A percentile compares a stretch with the other conserved stretches of the same genome.
Conservation (phyloP, 2,797 vertebrate species). For the Apogon hyalosoma region DNA sequence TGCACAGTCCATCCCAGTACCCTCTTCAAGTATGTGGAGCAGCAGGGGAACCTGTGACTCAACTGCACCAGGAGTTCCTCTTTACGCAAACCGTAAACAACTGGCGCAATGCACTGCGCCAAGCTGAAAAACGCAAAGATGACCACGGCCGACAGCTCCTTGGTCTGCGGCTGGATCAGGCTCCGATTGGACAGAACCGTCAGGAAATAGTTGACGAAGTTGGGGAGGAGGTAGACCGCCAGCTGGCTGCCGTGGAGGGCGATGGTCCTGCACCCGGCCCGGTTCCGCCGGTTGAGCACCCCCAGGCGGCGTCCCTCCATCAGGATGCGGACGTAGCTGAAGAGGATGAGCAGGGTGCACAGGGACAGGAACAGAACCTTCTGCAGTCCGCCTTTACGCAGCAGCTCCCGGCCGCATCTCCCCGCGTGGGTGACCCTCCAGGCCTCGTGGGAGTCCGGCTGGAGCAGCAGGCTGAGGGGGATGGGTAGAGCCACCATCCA, state of each 20-base stretch:
- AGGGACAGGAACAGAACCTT: slow-evolving; percentile 77
- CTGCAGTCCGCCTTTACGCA: slow-evolving; percentile 59
- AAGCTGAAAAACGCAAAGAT: slow-evolving; percentile 83
- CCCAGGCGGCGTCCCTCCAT: slow-evolving; percentile 78
- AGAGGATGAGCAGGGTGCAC: slow-evolving; percentile 80
- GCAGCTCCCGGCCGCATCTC: slow-evolving; percentile 60
- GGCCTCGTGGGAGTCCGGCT: not conserved
- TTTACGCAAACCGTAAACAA: slow-evolving; percentile 85
- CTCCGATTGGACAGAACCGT: not conserved
- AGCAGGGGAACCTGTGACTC: slow-evolving; percentile 72
- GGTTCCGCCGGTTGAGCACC: slow-evolving; percentile 80
- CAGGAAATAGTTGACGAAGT: slow-evolving; percentile 79
- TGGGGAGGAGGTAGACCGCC: slow-evolving; percentile 83
- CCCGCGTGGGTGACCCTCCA: accelerated
- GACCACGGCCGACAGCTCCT: slow-evolving; percentile 76
- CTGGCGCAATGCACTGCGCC: slow-evolving; percentile 84
- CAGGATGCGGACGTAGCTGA: slow-evolving; percentile 81
- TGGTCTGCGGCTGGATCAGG: slow-evolving; percentile 24
- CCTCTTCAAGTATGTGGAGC: slow-evolving; percentile 70
- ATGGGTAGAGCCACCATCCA: slow-evolving; percentile 78
- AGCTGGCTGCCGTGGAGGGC: slow-evolving; percentile 81
- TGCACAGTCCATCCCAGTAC: slow-evolving; percentile 78
- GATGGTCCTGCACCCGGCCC: slow-evolving; percentile 80
- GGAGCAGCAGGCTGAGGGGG: slow-evolving; percentile 68
- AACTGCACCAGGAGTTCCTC: slow-evolving; percentile 83